A percentile compares a stretch with the other conserved stretches of the same genome.
These are phyloP conservation scores for Strongylocentrotus purpuratus DNA, from an alignment of 35 echinoderm and acorn worm species.

Conservation along the genomic window DNA sequence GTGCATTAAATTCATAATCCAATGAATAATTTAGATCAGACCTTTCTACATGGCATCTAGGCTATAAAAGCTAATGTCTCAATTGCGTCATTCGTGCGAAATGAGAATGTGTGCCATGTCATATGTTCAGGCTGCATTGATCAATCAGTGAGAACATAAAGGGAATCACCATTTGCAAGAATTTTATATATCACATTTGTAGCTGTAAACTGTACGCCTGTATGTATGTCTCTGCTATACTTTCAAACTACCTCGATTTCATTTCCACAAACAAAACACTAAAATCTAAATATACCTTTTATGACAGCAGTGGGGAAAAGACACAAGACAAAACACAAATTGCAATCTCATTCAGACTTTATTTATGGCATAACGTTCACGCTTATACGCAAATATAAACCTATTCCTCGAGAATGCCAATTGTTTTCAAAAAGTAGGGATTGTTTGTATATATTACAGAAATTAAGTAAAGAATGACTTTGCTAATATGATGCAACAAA, in stretches of 20 bases:
- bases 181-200: too few relatives aligned
- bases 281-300: constrained; percentile 6
- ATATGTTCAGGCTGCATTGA: neutral
- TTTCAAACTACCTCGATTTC: neutral
- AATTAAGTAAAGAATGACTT: too few relatives aligned
- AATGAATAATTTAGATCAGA: neutral
- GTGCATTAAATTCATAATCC: neutral
- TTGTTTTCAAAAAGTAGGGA: too few relatives aligned
- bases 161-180: too few relatives aligned
- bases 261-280: neutral
- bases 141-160: neutral
- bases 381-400: neutral
- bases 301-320: neutral
- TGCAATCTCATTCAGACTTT: neutral
- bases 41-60: neutral
- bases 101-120: neutral
- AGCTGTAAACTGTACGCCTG: neutral
- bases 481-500: too few relatives aligned
- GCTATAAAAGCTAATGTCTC: neutral
- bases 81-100: neutral
- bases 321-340: too few relatives aligned
- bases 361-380: neutral
- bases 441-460: too few relatives aligned
- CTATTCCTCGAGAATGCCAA: too few relatives aligned
- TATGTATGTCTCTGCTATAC: neutral